These are phyloP conservation scores for Melanotaenia duboulayi DNA, from an alignment of 2,113 vertebrate species.

Conservation along the genomic window DNA sequence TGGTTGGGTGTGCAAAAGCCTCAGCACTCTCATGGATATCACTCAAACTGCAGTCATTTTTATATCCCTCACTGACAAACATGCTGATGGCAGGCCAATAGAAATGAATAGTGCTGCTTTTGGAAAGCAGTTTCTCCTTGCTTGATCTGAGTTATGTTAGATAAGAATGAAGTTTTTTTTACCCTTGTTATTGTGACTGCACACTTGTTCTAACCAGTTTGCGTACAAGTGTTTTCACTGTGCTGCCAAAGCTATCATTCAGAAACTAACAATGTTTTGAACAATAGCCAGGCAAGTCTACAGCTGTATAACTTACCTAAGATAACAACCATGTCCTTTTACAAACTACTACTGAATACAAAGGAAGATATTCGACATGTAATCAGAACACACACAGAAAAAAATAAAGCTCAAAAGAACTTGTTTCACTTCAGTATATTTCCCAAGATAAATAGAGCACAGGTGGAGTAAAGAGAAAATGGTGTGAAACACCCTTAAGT, in stretches of 20 bases:
- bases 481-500: conserved; percentile 76
- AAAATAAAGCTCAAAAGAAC: conserved; percentile 16
- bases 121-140: conserved; percentile 44
- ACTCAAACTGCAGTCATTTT: conserved; percentile 64
- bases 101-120: conserved; percentile 59
- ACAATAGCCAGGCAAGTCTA: conserved; percentile 79
- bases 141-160: conserved; percentile 56
- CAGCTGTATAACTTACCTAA: conserved; percentile 68
- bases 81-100: conserved; percentile 55
- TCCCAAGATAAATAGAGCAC: conserved; percentile 25
- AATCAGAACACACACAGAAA: conserved; percentile 26
- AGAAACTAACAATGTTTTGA: conserved; percentile 76
- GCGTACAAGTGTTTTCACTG: conserved; percentile 62
- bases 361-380: conserved; percentile 34
- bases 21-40: conserved; percentile 67
- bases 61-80: conserved; percentile 66
- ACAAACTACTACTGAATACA: conserved; percentile 56
- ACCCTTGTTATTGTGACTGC: conserved; percentile 70
- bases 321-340: conserved; percentile 60
- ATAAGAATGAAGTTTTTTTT: conserved; percentile 61
- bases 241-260: conserved; percentile 73
- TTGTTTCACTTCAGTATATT: conserved; percentile 26
- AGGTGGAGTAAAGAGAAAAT: conserved; percentile 49
- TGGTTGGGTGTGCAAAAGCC: conserved; percentile 63
- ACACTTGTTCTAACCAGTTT: conserved; percentile 80